Percentiles rank a stretch among this genome's conserved stretches.
These are phyloP conservation scores for Cyclargus thomasi DNA, from an alignment of 1,140 invertebrate genomes.

Conservation along the genomic window DNA sequence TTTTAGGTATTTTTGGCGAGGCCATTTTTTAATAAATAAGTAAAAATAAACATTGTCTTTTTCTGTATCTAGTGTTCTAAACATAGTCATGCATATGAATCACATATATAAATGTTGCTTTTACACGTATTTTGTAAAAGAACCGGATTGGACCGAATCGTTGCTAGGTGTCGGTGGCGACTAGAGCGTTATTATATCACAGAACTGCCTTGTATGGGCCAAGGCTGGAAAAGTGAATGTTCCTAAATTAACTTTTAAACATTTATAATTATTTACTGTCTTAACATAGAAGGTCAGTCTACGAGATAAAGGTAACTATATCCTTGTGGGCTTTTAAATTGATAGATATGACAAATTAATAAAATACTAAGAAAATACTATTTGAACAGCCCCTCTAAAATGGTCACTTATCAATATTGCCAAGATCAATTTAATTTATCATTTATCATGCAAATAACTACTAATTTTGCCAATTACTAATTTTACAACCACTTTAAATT, in stretches of 20 bases:
- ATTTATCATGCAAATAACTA: too few species aligned
- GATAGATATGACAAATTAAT: too few species aligned
- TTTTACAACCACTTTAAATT: too few species aligned
- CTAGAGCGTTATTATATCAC: slow-evolving; percentile 64
- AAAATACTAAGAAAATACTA: too few species aligned
- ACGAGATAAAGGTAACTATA: background rate
- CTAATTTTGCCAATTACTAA: too few species aligned
- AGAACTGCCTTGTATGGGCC: slow-evolving; percentile 68
- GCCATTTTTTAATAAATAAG: too few species aligned
- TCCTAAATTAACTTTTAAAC: slow-evolving; percentile 39
- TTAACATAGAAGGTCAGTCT: slow-evolving; percentile 22
- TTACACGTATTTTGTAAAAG: slow-evolving; percentile 1
- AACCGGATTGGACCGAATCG: slow-evolving; percentile 49
- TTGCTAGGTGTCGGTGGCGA: slow-evolving; percentile 61
- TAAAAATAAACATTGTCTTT: too few species aligned
- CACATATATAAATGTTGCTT: slow-evolving; percentile 2
- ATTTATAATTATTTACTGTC: slow-evolving; percentile 17
- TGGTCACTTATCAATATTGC: too few species aligned
- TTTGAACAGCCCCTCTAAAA: too few species aligned
- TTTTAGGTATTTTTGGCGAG: too few species aligned
- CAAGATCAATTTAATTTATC: too few species aligned
- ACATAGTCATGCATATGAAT: background rate
- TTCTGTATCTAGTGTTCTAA: too few species aligned
- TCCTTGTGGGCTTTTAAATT: background rate
- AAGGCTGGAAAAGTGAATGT: slow-evolving; percentile 67